Evolutionary conservation across 2,797 vertebrate species (phyloP).

Genomic region (Arnoldichthys spilopterus): DNA sequence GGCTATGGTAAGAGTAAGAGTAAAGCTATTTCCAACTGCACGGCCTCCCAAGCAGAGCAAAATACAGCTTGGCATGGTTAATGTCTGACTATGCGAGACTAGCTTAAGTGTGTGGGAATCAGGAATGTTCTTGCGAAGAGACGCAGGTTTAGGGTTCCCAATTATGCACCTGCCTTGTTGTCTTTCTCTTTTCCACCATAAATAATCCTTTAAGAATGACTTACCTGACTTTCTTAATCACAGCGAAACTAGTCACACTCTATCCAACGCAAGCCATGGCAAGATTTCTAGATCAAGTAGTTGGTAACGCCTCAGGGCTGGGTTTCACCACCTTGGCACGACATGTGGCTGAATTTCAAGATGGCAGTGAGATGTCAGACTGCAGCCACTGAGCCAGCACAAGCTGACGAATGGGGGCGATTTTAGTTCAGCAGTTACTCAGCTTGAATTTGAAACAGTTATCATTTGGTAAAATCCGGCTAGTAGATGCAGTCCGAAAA

Average conservation of each 20-base stretch:
- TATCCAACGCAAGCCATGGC: background rate
- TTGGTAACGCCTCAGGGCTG: background rate
- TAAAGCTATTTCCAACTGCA: background rate
- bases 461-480: too few relatives aligned
- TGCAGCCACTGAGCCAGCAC: background rate
- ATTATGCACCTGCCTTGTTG: background rate
- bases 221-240: background rate
- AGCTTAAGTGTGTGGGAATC: background rate
- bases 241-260: too few relatives aligned
- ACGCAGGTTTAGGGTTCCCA: slow-evolving; percentile 4
- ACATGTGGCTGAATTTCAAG: background rate
- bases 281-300: background rate
- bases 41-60: background rate
- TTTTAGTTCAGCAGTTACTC: background rate
- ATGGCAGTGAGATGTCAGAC: background rate
- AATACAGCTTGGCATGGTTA: background rate
- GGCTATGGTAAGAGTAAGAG: background rate
- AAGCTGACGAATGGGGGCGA: background rate
- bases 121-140: background rate
- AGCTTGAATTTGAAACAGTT: background rate
- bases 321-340: background rate
- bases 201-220: slow-evolving; percentile 7
- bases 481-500: too few relatives aligned
- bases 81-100: background rate
- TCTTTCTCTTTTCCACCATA: slow-evolving; percentile 2